Conservation (phyloP, 2,797 vertebrate species). For the Rhinatrema bivittatum region DNA sequence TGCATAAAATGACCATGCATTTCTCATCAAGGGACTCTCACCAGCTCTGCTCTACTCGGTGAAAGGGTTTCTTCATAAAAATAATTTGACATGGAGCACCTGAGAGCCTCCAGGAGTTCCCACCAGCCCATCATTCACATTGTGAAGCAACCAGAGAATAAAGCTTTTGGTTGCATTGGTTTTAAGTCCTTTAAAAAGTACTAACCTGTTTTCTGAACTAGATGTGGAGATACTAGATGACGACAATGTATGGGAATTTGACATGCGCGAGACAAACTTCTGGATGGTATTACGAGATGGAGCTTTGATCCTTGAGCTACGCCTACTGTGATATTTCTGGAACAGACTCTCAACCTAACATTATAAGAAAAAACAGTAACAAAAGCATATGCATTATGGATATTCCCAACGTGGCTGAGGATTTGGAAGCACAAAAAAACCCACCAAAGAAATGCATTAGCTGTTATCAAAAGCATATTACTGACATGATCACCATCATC, state of each 20-base stretch:
- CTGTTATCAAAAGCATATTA: too few relatives aligned
- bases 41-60: conserved; percentile 6
- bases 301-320: conserved; percentile 85
- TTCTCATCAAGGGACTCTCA: too few relatives aligned
- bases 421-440: neutral
- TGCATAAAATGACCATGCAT: too few relatives aligned
- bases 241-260: conserved; percentile 76
- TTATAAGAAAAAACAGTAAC: conserved; percentile 45
- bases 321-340: conserved; percentile 85
- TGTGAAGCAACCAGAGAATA: conserved; percentile 8
- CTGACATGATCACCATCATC: too few relatives aligned
- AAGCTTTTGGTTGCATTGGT: conserved; percentile 28
- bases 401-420: conserved; percentile 8
- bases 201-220: conserved; percentile 82
- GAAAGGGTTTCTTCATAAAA: too few relatives aligned
- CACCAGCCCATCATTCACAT: too few relatives aligned
- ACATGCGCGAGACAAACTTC: conserved; percentile 88
- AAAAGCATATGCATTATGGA: conserved; percentile 26
- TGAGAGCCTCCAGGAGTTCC: too few relatives aligned
- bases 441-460: too few relatives aligned
- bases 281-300: conserved; percentile 86
- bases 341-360: conserved; percentile 85
- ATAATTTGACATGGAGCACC: too few relatives aligned
- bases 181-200: conserved; percentile 24
- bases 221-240: conserved; percentile 74